A percentile compares a stretch with the other conserved stretches of the same genome.
Evolutionary conservation across 2,797 vertebrate genomes (phyloP).

Genomic region (Sebastes steindachneri): DNA sequence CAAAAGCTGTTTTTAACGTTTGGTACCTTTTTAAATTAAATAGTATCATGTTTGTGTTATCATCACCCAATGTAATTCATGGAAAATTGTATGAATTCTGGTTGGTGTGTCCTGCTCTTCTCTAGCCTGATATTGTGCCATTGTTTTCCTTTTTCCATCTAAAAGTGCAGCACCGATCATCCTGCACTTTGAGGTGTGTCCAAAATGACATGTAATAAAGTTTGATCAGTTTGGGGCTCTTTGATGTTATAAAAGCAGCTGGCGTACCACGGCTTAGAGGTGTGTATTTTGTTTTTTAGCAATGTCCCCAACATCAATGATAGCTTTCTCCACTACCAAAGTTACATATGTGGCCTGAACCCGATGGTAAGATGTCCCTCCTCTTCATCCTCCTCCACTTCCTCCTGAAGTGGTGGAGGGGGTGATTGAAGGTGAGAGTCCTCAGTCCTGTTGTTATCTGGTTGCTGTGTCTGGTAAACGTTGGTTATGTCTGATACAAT

Average conservation of each 20-base stretch:
- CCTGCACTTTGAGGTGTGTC: conserved; percentile 1
- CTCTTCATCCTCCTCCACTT: background rate
- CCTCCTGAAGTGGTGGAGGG: background rate
- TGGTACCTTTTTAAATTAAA: too few relatives aligned
- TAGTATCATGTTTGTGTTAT: background rate
- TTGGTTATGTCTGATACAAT: background rate
- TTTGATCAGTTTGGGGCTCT: conserved; percentile 18
- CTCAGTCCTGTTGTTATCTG: background rate
- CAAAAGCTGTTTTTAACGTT: background rate
- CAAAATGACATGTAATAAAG: conserved; percentile 23
- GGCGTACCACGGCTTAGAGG: background rate
- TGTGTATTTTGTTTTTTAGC: background rate
- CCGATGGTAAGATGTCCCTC: background rate
- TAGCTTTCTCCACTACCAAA: background rate
- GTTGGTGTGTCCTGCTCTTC: background rate
- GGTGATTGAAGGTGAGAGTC: background rate
- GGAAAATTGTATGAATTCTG: background rate
- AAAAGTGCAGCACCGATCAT: background rate
- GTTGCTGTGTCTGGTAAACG: background rate
- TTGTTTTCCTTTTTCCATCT: background rate
- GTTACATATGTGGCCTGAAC: background rate
- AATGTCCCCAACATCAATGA: background rate
- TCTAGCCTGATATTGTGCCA: background rate
- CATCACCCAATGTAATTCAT: background rate
- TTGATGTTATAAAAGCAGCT: conserved; percentile 42